phyloP scores from a whole-genome alignment of 1,140 invertebrate species.

The Charaxes varanes region DNA sequence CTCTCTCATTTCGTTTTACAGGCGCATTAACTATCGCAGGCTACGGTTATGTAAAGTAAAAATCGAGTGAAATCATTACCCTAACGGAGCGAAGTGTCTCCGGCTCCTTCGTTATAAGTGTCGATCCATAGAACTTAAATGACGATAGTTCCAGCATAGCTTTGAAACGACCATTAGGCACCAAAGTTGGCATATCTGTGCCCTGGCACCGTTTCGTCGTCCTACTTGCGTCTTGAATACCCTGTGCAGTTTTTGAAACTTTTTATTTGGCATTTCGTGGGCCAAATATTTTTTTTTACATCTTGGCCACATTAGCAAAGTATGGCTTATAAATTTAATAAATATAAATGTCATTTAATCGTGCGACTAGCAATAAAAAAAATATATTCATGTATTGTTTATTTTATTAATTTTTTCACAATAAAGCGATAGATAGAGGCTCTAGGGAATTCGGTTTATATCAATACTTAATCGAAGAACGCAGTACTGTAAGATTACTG shows the following conservation, averaged over 20 bases:
- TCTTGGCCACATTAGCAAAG: too few species aligned
- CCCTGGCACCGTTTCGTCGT: slow-evolving; percentile 23
- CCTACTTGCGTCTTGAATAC: slow-evolving; percentile 18
- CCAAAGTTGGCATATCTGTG: slow-evolving; percentile 32
- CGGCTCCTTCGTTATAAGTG: slow-evolving; percentile 16
- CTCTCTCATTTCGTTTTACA: slow-evolving; percentile 19
- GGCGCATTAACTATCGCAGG: slow-evolving; percentile 17
- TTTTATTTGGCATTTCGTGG: too few species aligned
- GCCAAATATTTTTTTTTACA: too few species aligned
- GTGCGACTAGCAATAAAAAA: too few species aligned
- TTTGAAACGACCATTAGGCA: slow-evolving; percentile 24
- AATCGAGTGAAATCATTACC: slow-evolving; percentile 22
- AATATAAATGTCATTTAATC: too few species aligned
- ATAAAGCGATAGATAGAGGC: too few species aligned
- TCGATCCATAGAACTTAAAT: slow-evolving; percentile 22
- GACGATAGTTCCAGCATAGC: slow-evolving; percentile 24
- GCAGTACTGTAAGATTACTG: too few species aligned
- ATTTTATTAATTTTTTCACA: too few species aligned
- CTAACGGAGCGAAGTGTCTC: slow-evolving; percentile 15
- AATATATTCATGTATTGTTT: too few species aligned
- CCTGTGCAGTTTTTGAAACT: slow-evolving; percentile 30
- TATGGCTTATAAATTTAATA: too few species aligned
- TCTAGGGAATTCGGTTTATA: too few species aligned
- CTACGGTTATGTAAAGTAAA: slow-evolving; percentile 21
- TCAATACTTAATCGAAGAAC: too few species aligned